Conservation (phyloP, 2,113 vertebrate genomes). For the Cololabis saira region DNA sequence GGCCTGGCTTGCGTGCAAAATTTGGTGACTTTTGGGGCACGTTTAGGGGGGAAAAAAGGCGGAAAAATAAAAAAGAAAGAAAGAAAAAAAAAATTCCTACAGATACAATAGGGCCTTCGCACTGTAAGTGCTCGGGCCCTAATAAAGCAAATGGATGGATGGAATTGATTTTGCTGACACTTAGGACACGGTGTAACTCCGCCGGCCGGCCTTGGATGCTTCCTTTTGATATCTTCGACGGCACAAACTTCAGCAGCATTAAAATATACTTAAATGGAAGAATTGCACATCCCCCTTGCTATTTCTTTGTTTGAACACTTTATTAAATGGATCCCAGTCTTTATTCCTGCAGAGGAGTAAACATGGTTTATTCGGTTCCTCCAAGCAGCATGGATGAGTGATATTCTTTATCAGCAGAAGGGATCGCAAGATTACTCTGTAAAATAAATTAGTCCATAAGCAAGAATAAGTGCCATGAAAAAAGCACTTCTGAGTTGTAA, state of each 20-base stretch:
- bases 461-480: conserved; percentile 48
- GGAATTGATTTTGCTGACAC: no score
- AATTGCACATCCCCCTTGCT: not conserved
- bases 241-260: not conserved
- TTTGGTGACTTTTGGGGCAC: no score
- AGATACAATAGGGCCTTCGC: no score
- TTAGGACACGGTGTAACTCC: no score
- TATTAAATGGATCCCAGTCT: conserved; percentile 9
- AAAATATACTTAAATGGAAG: not conserved
- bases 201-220: no score
- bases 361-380: not conserved
- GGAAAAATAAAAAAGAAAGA: no score
- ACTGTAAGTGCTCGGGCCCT: no score
- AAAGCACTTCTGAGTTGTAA: conserved; percentile 59
- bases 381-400: conserved; percentile 30
- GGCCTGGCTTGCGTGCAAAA: no score
- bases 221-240: no score
- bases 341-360: not conserved
- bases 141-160: no score
- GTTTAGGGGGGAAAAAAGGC: no score
- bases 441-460: conserved; percentile 52
- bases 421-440: conserved; percentile 41
- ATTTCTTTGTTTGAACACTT: conserved; percentile 2
- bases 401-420: conserved; percentile 41
- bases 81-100: no score